A percentile compares a stretch with the other conserved stretches of the same genome.
Evolutionary conservation across 2,888 invertebrate genomes (phyloP).

Genomic region (Nemotelus pantherinus): DNA sequence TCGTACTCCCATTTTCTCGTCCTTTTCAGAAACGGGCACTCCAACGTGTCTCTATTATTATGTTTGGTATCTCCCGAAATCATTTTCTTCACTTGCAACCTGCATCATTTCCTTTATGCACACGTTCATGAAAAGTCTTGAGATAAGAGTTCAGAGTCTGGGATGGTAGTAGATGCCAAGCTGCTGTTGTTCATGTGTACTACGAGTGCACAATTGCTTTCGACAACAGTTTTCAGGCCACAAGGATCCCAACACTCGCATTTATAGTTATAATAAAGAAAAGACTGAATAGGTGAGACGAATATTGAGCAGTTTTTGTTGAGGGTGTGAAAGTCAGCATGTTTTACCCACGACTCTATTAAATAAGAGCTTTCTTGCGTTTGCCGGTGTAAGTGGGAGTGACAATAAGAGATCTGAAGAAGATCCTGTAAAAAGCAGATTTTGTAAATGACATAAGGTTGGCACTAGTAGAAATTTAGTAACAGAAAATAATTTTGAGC

Average conservation of each 20-base stretch:
- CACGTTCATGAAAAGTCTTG: background rate
- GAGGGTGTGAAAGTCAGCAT: no score
- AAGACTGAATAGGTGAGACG: no score
- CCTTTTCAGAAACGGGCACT: background rate
- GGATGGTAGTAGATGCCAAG: background rate
- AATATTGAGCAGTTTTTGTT: no score
- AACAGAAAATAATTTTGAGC: no score
- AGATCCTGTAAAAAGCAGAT: no score
- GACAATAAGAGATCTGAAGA: no score
- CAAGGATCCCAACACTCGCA: background rate
- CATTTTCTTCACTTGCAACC: background rate
- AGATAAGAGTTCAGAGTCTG: background rate
- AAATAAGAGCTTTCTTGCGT: no score
- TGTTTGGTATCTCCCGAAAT: background rate
- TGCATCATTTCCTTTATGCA: slow-evolving; percentile 8
- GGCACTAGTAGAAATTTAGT: no score
- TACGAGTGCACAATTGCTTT: background rate
- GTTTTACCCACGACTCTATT: no score
- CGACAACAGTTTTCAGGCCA: slow-evolving; percentile 20
- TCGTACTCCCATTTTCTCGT: background rate
- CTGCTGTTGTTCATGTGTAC: background rate
- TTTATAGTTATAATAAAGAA: background rate
- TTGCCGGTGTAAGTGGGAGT: no score
- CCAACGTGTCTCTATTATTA: background rate
- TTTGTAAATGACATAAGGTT: no score